Evolutionary conservation across 2,113 vertebrate genomes (phyloP).

Genomic region (Mastomys natalensis): DNA sequence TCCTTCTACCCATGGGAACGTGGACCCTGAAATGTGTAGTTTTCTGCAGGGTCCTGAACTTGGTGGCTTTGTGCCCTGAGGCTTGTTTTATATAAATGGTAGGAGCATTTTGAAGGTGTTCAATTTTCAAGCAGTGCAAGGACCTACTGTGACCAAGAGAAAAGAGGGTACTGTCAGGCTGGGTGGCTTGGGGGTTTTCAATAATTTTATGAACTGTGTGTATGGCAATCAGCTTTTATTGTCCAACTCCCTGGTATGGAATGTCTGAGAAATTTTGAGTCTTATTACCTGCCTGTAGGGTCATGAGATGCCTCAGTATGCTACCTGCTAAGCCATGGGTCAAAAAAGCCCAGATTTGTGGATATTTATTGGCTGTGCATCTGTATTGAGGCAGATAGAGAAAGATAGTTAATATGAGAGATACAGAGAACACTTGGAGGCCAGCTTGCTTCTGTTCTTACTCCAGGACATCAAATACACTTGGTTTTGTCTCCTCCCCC

Average conservation of each 20-base stretch:
- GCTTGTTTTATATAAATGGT: background rate
- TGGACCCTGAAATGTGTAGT: background rate
- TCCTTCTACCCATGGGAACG: background rate
- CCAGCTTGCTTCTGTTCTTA: background rate
- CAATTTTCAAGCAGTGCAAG: background rate
- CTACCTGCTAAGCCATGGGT: conserved; percentile 53
- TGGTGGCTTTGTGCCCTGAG: background rate
- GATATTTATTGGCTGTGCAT: background rate
- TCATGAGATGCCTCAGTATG: background rate
- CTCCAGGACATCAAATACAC: background rate
- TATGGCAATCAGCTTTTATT: background rate
- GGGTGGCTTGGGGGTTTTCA: conserved; percentile 24
- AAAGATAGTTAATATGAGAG: background rate
- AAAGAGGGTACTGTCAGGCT: background rate
- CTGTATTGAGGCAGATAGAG: background rate
- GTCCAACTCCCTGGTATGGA: background rate
- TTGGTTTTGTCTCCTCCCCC: background rate
- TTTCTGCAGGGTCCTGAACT: background rate
- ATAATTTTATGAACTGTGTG: background rate
- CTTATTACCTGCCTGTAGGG: background rate
- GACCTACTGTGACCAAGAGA: conserved; percentile 8
- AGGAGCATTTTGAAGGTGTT: background rate
- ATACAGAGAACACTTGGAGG: background rate
- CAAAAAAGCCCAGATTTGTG: background rate
- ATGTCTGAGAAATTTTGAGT: conserved; percentile 37